Evolutionary conservation across 2,888 invertebrate species (phyloP), one percentile per base, ranked within the genome.

Genomic region (Apeira syringaria): DNA sequence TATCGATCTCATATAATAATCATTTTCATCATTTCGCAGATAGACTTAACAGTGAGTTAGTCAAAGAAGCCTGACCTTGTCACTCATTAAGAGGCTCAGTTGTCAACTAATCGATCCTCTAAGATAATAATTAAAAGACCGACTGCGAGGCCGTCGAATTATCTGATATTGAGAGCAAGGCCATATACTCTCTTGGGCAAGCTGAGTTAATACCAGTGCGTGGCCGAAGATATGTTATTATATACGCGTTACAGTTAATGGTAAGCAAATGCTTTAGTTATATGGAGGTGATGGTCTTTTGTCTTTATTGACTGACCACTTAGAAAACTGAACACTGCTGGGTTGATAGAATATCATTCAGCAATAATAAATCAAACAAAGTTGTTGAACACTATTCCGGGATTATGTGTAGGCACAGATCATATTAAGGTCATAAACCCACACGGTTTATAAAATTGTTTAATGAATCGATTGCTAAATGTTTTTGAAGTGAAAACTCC

Each of bases 141-240:
- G 43, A 77, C 74, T 74, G 55, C 78, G 79, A 87, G 87, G 87
- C 75, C 81, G 67, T 69, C 64, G 81, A 80, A 83, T 77, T 68
- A 74, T 82, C 81, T 77, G 75, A 67, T 77, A 87, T 86, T 84
- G 76, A 69, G 86, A 78, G 79, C 86, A 68, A 85, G 84, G 85
- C 71, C n/a, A n/a, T 80, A 62, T 56, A 45, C 42, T 78, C 72
- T 78, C 64, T 80, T 79, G 70, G 59, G 71, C 73, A 78, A 80
- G 59, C 38, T 32, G 36, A 39, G 33, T 47, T 56, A 53, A 69
- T 71, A 63, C 56, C 58, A 53, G 65, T 73, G 70, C 75, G 68
- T 64, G 66, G 66, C 60, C 46, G 68, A 64, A 59, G 65, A 74
- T 69, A 75, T 76, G 74, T 80, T 77, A 83, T 84, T 85, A 83